Evolutionary conservation across 2,113 vertebrate genomes (phyloP), one percentile per base, ranked within the genome.

Genomic region (Varanus salvator): DNA sequence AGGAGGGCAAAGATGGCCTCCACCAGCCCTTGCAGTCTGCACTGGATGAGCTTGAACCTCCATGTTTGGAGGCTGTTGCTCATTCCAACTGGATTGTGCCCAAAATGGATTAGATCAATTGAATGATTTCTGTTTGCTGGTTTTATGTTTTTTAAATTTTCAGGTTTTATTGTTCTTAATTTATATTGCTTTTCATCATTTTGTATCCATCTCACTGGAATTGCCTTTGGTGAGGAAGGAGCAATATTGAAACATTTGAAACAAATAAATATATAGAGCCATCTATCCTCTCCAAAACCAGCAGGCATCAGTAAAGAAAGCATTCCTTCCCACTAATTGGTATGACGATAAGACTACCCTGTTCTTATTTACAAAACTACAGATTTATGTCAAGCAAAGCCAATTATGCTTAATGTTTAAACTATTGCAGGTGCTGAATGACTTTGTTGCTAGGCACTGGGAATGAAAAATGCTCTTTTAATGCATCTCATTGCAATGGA

Each of bases 321-420:
- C 96, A 96, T 97, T 96, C 95, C 95, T 97, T 97, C 96, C 80
- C 95, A 95, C 95, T 97, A 97, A 97, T 97, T 97, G 97, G 96
- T 96, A 95, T 96, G 97, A 96, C 95, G 96, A 77, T 92, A 96
- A 96, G 96, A 95, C 95, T 96, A 97, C 96, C 97, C 97, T 96
- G 94, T 96, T 97, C 95, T 97, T 97, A 97, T 97, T 97, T 97
- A 97, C 97, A 97, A 97, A 97, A 96, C 97, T 97, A 94, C 96
- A 96, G 97, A 97, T 97, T 97, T 97, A 97, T 97, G 96, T 97
- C 96, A 97, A 96, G 97, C 96, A 97, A 97, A 97, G 97, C 96
- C 97, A 97, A 97, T 97, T 97, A 97, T 97, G 96, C 96, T 96
- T 97, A 97, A 97, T 97, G 97, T 96, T 96, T 97, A 97, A 97